Evolutionary conservation across 2,888 invertebrate species (phyloP).

Genomic region (Phalera bucephala): DNA sequence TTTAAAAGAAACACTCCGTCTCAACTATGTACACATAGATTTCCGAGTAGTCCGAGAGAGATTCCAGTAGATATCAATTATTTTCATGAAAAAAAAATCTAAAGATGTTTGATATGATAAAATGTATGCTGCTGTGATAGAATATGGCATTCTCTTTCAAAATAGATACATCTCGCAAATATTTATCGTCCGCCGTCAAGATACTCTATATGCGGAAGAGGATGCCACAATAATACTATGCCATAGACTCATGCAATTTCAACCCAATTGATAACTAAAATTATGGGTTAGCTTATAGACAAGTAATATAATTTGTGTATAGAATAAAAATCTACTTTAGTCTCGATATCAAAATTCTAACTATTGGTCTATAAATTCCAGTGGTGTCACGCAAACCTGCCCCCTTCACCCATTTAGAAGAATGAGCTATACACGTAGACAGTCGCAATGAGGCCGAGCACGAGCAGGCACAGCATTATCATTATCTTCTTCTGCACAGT

Average conservation of each 20-base stretch:
- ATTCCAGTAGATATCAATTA: no score
- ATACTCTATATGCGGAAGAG: background rate
- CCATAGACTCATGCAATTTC: conserved; percentile 57
- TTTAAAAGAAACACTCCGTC: no score
- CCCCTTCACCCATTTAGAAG: conserved; percentile 73
- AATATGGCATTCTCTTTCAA: background rate
- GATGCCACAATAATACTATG: conserved; percentile 20
- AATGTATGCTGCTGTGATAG: background rate
- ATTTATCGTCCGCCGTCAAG: no score
- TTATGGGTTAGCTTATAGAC: conserved; percentile 12
- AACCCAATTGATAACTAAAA: conserved; percentile 37
- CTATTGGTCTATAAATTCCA: conserved; percentile 53
- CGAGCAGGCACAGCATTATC: conserved; percentile 94
- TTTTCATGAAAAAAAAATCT: no score
- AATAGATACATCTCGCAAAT: no score
- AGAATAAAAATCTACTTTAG: conserved; percentile 22
- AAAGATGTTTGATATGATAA: no score
- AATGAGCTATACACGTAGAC: conserved; percentile 81
- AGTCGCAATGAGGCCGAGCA: conserved; percentile 88
- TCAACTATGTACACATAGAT: no score
- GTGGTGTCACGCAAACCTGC: conserved; percentile 68
- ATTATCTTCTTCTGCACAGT: conserved; percentile 95
- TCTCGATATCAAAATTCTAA: conserved; percentile 45
- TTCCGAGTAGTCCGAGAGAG: no score
- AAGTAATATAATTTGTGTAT: conserved; percentile 18